Base-by-base conservation (phyloP, 2,797 vertebrate genomes). In the Pseudochromis fuscus region DNA sequence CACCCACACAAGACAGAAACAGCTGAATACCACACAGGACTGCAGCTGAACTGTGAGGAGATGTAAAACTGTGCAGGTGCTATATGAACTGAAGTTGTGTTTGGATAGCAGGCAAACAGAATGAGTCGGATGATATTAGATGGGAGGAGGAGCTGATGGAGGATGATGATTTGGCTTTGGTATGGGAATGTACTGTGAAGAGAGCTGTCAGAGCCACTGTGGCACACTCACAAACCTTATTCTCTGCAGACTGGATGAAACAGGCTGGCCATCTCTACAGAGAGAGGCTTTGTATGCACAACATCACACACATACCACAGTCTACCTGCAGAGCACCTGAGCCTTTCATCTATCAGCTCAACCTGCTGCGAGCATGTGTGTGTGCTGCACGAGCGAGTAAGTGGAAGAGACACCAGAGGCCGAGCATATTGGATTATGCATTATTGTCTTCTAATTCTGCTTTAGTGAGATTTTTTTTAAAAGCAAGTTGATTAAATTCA, bases 321-420 rank as follows among this genome's bases (percentile, higher is more conserved):
- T 71, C 61, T 60, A 83, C 77, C 82, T 83, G 74, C 67, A 77
- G 66, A 67, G 60, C 63, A 84, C 77, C 67, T 70, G 63, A 73
- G 69, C 65, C 72, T 84, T 87, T 86, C 64, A 89, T 89, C 79
- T 74, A 35, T 65, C 35, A 5, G 23, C 62, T 52, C 59, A 77
- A 79, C 74, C 84, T 79, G 76, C 84, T 79, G 60, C 25, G 52
- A 52, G 33, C 4, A 2, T 31, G 11, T 40, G 48, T 40, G 52
- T 42, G 45, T 46, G 62, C 25, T 49, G 23, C 44, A 0, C 51
- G 18, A 44, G 10, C 27, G 33, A 67, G 59, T n/a, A 15, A 53
- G 55, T 44, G 16, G 55, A 63, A 60, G 16, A 40, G 28, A 70
- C 33, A 77, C 60, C 55, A 31, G 42, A 81, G 31, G 49, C 33